phyloP scores from a whole-genome alignment of 2,113 vertebrate species.

The Trichomycterus rosablanca region DNA sequence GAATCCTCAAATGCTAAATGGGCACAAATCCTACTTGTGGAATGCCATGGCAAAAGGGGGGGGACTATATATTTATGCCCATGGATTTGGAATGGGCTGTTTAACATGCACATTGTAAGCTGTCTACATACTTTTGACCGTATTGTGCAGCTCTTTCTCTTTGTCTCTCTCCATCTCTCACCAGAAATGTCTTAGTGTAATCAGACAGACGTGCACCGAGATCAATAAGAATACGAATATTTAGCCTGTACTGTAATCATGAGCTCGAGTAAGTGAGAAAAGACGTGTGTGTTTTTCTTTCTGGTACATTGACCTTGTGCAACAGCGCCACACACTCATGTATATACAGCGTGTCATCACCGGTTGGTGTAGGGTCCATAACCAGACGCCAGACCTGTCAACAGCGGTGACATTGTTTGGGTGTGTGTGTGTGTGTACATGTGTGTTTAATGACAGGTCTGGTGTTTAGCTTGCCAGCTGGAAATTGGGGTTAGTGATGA shows the following conservation, averaged over 20 bases:
- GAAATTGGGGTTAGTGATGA: slow-evolving; percentile 33
- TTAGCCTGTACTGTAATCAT: slow-evolving; percentile 2
- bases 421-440: too few species aligned
- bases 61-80: too few species aligned
- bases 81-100: too few species aligned
- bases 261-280: neutral
- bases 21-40: too few species aligned
- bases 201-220: neutral
- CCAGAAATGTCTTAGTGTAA: slow-evolving; percentile 23
- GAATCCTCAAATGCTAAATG: too few species aligned
- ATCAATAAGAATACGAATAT: slow-evolving; percentile 13
- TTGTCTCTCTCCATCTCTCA: neutral
- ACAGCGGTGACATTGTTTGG: slow-evolving; percentile 43
- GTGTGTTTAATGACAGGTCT: slow-evolving; percentile 56
- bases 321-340: neutral
- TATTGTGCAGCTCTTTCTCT: too few species aligned
- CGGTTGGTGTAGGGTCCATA: slow-evolving; percentile 43
- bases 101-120: too few species aligned
- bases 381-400: slow-evolving; percentile 61
- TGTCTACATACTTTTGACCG: too few species aligned
- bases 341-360: slow-evolving; percentile 13
- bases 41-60: too few species aligned
- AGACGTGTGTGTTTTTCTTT: slow-evolving; percentile 46
- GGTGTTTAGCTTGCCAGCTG: slow-evolving; percentile 58
- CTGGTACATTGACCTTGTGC: slow-evolving; percentile 19